Percentiles rank a stretch among this genome's conserved stretches.
phyloP scores from a whole-genome alignment of 2,797 vertebrate species.

The Xenops minutus region DNA sequence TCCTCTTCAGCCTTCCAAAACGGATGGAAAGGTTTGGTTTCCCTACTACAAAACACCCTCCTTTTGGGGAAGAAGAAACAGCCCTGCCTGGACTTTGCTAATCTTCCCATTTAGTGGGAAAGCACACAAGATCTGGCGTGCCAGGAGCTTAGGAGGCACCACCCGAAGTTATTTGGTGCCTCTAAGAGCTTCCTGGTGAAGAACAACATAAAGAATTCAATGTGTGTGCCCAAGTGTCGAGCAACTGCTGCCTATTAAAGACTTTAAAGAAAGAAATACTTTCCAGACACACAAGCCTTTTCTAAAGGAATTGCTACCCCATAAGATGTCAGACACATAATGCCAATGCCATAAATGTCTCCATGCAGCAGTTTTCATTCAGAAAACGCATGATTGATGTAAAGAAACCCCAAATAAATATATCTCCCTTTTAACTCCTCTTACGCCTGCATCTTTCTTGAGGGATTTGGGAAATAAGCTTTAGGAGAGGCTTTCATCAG shows the following conservation, averaged over 20 bases:
- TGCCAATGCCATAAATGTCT: background rate
- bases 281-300: slow-evolving; percentile 10
- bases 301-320: background rate
- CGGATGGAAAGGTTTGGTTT: background rate
- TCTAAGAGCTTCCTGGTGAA: background rate
- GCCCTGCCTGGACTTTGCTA: background rate
- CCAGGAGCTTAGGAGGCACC: background rate
- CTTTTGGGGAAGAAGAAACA: background rate
- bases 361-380: slow-evolving; percentile 39
- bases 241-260: background rate
- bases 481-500: background rate
- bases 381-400: background rate
- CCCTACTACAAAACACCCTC: background rate
- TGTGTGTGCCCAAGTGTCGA: background rate
- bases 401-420: background rate
- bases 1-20: background rate
- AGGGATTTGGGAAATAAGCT: background rate
- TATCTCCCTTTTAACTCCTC: background rate
- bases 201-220: background rate
- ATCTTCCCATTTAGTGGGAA: background rate
- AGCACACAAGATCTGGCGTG: background rate
- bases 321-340: background rate
- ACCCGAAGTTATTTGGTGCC: background rate
- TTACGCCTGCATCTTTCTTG: background rate
- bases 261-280: slow-evolving; percentile 25